phyloP scores from a whole-genome alignment of 2,113 vertebrate genomes.

The Sturnus vulgaris region DNA sequence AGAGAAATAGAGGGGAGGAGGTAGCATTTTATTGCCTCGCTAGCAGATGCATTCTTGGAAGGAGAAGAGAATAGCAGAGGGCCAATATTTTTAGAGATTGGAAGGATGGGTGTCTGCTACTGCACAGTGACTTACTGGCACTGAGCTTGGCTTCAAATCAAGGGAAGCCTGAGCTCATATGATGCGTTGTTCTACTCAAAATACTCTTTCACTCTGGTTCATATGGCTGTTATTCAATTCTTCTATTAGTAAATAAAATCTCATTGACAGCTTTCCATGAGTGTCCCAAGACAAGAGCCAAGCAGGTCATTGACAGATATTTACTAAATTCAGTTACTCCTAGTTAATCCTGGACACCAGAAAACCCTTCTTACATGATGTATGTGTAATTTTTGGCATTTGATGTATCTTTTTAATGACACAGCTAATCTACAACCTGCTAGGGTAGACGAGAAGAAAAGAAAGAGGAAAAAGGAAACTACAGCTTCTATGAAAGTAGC shows the following conservation, averaged over 20 bases:
- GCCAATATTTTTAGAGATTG: neutral
- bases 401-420: neutral
- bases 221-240: neutral
- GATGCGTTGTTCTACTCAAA: neutral
- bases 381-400: neutral
- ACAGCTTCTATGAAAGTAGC: neutral
- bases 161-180: neutral
- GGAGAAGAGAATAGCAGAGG: neutral
- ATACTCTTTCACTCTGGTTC: neutral
- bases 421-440: neutral
- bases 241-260: slow-evolving; percentile 6
- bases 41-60: neutral
- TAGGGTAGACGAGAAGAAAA: neutral
- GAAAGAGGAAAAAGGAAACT: neutral
- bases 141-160: neutral
- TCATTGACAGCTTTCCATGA: neutral
- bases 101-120: neutral
- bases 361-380: neutral
- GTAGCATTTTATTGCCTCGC: neutral
- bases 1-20: neutral
- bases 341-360: neutral
- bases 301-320: neutral
- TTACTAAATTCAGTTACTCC: neutral
- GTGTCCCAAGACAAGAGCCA: neutral
- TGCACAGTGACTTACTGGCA: neutral